These are phyloP conservation scores for Albula glossodonta DNA, from an alignment of 2,113 vertebrate genomes.

Conservation along the genomic window DNA sequence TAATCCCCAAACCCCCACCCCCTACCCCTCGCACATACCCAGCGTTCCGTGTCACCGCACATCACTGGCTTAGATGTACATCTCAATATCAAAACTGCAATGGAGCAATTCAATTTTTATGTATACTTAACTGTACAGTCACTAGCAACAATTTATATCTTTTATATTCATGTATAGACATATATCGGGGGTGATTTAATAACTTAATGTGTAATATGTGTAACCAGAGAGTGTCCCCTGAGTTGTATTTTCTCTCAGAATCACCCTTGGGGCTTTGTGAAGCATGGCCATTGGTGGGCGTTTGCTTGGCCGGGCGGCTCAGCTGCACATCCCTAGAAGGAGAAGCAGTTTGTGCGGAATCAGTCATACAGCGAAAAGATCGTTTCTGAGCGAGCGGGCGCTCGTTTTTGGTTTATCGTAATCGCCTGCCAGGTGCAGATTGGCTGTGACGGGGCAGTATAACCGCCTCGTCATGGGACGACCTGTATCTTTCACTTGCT, in stretches of 20 bases:
- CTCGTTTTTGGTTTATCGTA: constrained; percentile 18
- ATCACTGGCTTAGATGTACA: no score
- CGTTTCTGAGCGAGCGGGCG: not conserved
- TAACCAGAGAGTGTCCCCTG: not conserved
- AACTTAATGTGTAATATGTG: not conserved
- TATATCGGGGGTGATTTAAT: no score
- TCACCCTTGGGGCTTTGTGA: not conserved
- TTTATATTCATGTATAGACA: no score
- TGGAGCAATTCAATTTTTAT: no score
- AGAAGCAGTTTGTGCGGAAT: not conserved
- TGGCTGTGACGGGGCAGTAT: not conserved
- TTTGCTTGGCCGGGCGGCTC: not conserved
- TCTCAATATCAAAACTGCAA: no score
- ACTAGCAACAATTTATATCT: no score
- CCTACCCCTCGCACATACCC: no score
- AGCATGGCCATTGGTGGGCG: not conserved
- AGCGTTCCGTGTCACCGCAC: no score
- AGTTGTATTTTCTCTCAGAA: no score
- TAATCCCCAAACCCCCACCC: no score
- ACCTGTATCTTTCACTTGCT: no score
- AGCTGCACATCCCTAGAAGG: constrained; percentile 8
- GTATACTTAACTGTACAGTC: no score
- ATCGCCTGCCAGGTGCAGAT: constrained; percentile 21
- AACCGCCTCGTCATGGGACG: not conserved
- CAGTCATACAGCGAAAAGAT: constrained; percentile 26